Base-by-base conservation (phyloP, 2,888 invertebrate species). In the Nysson spinosus region DNA sequence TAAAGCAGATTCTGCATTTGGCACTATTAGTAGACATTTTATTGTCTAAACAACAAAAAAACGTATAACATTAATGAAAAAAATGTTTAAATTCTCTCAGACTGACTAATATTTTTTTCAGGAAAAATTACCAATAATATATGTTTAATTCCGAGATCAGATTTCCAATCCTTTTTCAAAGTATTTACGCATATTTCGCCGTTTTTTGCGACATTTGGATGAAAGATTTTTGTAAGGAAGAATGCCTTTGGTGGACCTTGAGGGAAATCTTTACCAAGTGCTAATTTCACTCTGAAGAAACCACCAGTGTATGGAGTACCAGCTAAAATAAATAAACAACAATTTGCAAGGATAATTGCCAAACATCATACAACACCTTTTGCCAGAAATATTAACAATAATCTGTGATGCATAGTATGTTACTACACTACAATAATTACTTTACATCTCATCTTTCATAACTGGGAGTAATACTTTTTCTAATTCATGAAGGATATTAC, bases 151-250 rank as follows among this genome's bases (percentile, higher is more conserved):
- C 98, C 98, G 85, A 97, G 92, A 90, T 97, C 96, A 66, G 96
- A 93, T 86, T 96, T 96, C 98, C 98, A 98, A 90, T 97, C 98
- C 89, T 95, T 96, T 88, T 96, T 96, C 67, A 98, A 90, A 63
- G 98, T 97, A 88, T 97, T 96, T 4, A 98, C 98, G 89, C 98
- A 98, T 83, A 98, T 98, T 89, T 97, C 97, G 63, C 98, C 98
- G 89, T 94, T 95, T 64, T 91, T 89, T 43, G 97, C 94, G 78
- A 98, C 97, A 90, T 98, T 98, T 19, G 98, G 98, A 88, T 98
- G 98, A 89, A 98, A 98, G 85, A 98, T 96, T 90, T 95, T 96
- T 51, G 98, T 98, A 65, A 96, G 89, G 88, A 98, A 98, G 89
- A 90, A 93, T 55, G 95, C 97, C 89, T 97, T 97, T 40, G 98